These are phyloP conservation scores for Bucco capensis DNA, from an alignment of 2,113 vertebrate species.

Conservation along the genomic window DNA sequence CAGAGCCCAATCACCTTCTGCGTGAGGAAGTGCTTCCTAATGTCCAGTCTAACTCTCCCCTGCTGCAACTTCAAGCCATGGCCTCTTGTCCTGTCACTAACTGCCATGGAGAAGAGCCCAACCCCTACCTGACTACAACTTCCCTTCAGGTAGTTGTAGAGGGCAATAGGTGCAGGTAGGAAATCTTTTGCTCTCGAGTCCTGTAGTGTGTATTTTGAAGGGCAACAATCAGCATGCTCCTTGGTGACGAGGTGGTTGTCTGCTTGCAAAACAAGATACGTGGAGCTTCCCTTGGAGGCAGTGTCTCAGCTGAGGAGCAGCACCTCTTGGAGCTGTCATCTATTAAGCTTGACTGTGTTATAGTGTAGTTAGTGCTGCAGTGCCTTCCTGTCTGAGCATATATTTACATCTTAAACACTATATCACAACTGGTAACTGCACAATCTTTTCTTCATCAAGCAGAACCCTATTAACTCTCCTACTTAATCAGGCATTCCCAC, in stretches of 20 bases:
- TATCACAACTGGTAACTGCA: background rate
- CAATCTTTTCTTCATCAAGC: background rate
- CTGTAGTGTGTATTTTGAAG: background rate
- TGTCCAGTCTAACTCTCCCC: too few relatives aligned
- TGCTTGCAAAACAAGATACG: background rate
- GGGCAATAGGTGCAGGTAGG: accelerated
- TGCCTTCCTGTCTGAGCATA: background rate
- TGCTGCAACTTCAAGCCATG: too few relatives aligned
- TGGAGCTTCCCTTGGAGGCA: background rate
- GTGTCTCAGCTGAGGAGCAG: background rate
- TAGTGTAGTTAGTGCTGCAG: background rate
- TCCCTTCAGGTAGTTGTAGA: too few relatives aligned
- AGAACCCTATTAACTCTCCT: background rate
- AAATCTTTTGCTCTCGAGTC: background rate
- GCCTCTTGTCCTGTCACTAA: too few relatives aligned
- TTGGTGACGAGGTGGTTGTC: background rate
- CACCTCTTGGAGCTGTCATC: background rate
- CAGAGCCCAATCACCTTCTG: too few relatives aligned
- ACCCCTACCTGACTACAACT: too few relatives aligned
- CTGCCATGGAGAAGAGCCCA: too few relatives aligned
- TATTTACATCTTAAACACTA: conserved; percentile 15
- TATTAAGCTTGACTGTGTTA: background rate
- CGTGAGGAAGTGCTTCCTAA: too few relatives aligned
- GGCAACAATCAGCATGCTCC: background rate
- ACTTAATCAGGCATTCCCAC: background rate